Evolutionary conservation across 2,888 invertebrate genomes (phyloP).

Genomic region (Acrocera orbiculus): DNA sequence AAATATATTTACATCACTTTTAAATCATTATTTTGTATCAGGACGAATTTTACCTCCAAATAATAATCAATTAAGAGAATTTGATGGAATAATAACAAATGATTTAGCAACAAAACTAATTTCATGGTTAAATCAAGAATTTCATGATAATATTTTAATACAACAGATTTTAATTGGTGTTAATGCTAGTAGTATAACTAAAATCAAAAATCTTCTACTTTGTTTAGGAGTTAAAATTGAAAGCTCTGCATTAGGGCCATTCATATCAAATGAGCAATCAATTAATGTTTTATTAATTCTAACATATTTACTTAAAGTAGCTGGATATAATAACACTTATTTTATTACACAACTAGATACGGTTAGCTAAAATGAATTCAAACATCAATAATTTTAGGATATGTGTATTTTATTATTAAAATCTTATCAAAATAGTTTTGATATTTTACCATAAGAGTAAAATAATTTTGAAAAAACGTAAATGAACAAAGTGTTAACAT

Average conservation of each 20-base stretch:
- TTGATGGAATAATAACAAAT: slow-evolving; percentile 10
- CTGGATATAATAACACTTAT: slow-evolving; percentile 12
- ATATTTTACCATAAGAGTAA: too few relatives aligned
- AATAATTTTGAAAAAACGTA: too few relatives aligned
- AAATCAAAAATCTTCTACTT: slow-evolving; percentile 8
- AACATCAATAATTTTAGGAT: too few relatives aligned
- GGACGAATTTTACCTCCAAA: slow-evolving; percentile 4
- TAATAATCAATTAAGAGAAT: slow-evolving; percentile 5
- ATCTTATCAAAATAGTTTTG: too few relatives aligned
- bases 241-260: slow-evolving; percentile 5
- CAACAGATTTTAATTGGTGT: slow-evolving; percentile 6
- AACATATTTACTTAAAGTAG: slow-evolving; percentile 10
- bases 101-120: slow-evolving; percentile 10
- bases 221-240: slow-evolving; percentile 10
- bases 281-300: slow-evolving; percentile 8
- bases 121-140: slow-evolving; percentile 9
- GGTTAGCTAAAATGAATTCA: too few relatives aligned
- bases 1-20: slow-evolving; percentile 2
- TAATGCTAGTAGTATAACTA: slow-evolving; percentile 3
- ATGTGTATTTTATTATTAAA: too few relatives aligned
- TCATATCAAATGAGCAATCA: slow-evolving; percentile 7
- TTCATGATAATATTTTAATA: slow-evolving; percentile 7
- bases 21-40: slow-evolving; percentile 5
- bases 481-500: too few relatives aligned
- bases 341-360: slow-evolving; percentile 12